Conservation (phyloP, 2,797 vertebrate species). For the Scarus forsteni region DNA sequence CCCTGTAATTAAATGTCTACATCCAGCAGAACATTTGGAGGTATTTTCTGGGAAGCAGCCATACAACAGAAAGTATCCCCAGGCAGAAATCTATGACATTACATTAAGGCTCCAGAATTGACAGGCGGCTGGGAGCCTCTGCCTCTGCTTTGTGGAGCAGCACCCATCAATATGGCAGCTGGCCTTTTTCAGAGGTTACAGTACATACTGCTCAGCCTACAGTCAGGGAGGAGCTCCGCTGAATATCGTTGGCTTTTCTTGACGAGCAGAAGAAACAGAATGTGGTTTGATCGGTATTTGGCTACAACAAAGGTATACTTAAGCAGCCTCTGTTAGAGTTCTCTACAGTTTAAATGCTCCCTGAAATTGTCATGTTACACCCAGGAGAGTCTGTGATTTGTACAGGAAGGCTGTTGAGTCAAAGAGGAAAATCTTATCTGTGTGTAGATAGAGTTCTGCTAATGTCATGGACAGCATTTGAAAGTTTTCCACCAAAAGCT, state of each 20-base stretch:
- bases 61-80: constrained; percentile 54
- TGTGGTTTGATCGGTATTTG: constrained; percentile 31
- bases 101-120: constrained; percentile 70
- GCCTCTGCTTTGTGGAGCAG: constrained; percentile 59
- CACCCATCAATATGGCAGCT: constrained; percentile 67
- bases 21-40: constrained; percentile 20
- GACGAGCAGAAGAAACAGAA: constrained; percentile 53
- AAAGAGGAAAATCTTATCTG: constrained; percentile 25
- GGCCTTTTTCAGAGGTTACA: constrained; percentile 63
- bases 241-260: constrained; percentile 41
- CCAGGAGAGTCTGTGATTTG: constrained; percentile 1
- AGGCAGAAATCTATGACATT: constrained; percentile 75
- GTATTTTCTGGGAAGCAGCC: constrained; percentile 29
- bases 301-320: constrained; percentile 13
- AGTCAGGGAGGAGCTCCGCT: constrained; percentile 61
- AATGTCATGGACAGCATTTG: constrained; percentile 1
- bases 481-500: constrained; percentile 5
- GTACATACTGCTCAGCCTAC: constrained; percentile 51
- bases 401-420: neutral
- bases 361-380: neutral
- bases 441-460: constrained; percentile 30
- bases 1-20: constrained; percentile 26
- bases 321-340: constrained; percentile 6
- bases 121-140: constrained; percentile 61
- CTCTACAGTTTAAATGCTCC: neutral